Conservation (phyloP, 2,113 vertebrate species). For the Spermophilus dauricus region DNA sequence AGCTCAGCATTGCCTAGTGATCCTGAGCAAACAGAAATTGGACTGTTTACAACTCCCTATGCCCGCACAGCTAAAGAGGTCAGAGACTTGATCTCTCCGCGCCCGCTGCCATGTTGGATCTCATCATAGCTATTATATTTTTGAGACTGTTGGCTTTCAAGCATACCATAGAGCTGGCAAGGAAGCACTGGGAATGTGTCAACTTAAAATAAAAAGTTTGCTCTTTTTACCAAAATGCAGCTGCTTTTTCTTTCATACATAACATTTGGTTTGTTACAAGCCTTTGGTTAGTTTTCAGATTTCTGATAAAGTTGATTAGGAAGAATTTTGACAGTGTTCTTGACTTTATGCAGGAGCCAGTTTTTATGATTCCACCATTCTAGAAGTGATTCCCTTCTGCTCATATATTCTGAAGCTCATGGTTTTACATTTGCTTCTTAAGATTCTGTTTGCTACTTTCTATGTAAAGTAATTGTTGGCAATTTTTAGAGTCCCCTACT, state of each 20-base stretch:
- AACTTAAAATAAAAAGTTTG: neutral
- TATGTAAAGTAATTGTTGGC: neutral
- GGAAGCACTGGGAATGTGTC: neutral
- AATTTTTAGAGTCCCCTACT: neutral
- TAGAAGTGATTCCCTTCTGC: neutral
- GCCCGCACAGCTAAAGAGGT: too few species aligned
- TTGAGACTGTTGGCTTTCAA: neutral
- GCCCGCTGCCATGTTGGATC: too few species aligned
- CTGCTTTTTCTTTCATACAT: neutral
- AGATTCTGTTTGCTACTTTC: neutral
- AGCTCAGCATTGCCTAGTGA: too few species aligned
- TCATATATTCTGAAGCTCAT: constrained; percentile 14
- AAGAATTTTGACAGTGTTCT: neutral
- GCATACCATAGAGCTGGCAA: neutral
- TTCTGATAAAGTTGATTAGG: neutral
- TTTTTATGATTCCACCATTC: neutral
- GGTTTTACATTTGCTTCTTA: neutral
- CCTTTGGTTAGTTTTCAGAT: neutral
- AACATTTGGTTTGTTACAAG: neutral
- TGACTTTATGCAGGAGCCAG: neutral
- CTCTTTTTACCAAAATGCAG: neutral
- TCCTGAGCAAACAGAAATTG: too few species aligned
- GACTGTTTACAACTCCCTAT: too few species aligned
- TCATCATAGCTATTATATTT: neutral
- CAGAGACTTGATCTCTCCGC: too few species aligned